phyloP scores from a whole-genome alignment of 1,140 invertebrate genomes.

The Aethina tumida region DNA sequence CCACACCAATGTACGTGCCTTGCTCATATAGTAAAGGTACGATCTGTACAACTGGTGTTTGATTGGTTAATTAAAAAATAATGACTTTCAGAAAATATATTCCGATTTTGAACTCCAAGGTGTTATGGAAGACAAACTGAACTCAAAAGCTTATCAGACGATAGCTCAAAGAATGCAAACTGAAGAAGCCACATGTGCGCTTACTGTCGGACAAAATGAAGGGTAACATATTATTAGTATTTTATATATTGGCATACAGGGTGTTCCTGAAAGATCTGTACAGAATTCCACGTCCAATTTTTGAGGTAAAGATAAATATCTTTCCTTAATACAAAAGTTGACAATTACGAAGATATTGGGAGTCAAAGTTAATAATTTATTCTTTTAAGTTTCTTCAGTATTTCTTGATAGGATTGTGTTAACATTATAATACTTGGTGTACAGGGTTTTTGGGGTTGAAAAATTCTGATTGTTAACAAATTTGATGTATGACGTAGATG shows the following conservation, averaged over 20 bases:
- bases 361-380: no score
- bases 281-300: not conserved
- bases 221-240: slow-evolving; percentile 34
- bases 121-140: slow-evolving; percentile 95
- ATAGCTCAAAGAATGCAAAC: slow-evolving; percentile 91
- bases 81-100: slow-evolving; percentile 84
- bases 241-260: no score
- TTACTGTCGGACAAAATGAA: slow-evolving; percentile 69
- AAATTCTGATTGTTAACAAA: no score
- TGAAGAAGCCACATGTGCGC: slow-evolving; percentile 89
- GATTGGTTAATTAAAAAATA: not conserved
- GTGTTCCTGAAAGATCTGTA: no score
- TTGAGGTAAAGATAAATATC: no score
- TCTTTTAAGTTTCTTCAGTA: no score
- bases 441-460: slow-evolving; percentile 2
- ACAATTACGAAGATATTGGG: no score
- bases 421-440: not conserved
- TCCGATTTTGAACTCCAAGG: slow-evolving; percentile 98
- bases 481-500: no score
- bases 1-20: slow-evolving; percentile 95
- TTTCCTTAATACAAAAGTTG: no score
- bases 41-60: slow-evolving; percentile 8
- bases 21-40: slow-evolving; percentile 90
- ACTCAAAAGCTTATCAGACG: slow-evolving; percentile 92
- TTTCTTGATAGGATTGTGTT: not conserved